A percentile compares a stretch with the other conserved stretches of the same genome.
phyloP scores from a whole-genome alignment of 2,113 vertebrate species.

The Pyxicephalus adspersus region DNA sequence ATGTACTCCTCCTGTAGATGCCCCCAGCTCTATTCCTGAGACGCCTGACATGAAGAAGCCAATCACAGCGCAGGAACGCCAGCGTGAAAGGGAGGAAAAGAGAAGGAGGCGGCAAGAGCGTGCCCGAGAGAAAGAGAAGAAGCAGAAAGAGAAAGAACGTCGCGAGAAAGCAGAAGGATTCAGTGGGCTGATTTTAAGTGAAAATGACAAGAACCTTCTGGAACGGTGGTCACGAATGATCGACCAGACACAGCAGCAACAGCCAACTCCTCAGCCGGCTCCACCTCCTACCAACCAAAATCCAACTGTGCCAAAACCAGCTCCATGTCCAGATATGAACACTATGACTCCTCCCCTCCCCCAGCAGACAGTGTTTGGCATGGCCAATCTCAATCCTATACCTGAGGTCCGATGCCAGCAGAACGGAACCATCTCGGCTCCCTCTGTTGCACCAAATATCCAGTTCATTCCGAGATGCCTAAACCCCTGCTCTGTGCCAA shows the following conservation, averaged over 20 bases:
- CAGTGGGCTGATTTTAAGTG: constrained; percentile 82
- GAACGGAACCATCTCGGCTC: neutral
- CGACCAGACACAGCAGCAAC: constrained; percentile 65
- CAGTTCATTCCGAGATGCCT: constrained; percentile 46
- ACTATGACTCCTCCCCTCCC: constrained; percentile 40
- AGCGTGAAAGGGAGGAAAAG: constrained; percentile 89
- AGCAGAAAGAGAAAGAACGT: constrained; percentile 77
- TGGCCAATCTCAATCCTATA: constrained; percentile 59
- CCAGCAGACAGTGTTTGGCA: constrained; percentile 63
- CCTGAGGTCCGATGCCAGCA: constrained; percentile 31
- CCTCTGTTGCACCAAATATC: constrained; percentile 37
- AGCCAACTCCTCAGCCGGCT: neutral
- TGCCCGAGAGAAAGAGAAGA: constrained; percentile 80
- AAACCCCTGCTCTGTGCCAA: constrained; percentile 49
- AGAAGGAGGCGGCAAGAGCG: constrained; percentile 83
- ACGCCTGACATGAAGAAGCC: constrained; percentile 76
- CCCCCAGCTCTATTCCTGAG: constrained; percentile 54
- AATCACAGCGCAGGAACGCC: constrained; percentile 89
- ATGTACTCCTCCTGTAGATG: constrained; percentile 42
- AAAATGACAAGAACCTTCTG: constrained; percentile 87
- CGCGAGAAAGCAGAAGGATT: constrained; percentile 74
- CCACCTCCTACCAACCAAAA: constrained; percentile 58
- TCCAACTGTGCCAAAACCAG: neutral
- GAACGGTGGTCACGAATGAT: constrained; percentile 90
- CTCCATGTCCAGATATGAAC: constrained; percentile 49